These are phyloP conservation scores for Arvicanthis niloticus DNA, from an alignment of 2,113 vertebrate genomes.

Conservation along the genomic window DNA sequence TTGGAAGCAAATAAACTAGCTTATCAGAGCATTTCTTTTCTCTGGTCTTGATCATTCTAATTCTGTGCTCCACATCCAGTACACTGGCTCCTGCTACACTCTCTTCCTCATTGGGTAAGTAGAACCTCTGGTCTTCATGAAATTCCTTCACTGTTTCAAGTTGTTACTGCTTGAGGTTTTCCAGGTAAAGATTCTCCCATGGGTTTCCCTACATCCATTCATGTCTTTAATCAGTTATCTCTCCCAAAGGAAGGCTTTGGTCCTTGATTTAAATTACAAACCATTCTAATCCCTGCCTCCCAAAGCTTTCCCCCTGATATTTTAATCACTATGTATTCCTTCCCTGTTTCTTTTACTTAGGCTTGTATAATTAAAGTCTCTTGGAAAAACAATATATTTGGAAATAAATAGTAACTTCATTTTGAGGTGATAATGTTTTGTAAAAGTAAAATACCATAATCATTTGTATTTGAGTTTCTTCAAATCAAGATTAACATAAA, in stretches of 20 bases:
- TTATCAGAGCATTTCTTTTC: background rate
- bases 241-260: background rate
- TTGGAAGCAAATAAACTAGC: background rate
- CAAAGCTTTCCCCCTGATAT: background rate
- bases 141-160: background rate
- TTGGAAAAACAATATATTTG: background rate
- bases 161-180: background rate
- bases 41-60: background rate
- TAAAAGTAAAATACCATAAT: background rate
- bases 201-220: no score
- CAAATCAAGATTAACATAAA: background rate
- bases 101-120: background rate
- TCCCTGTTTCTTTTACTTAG: background rate
- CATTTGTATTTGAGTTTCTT: background rate
- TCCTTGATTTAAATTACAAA: background rate
- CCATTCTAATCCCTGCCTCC: background rate
- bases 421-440: background rate
- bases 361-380: background rate
- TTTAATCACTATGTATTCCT: background rate
- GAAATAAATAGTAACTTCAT: background rate
- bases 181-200: background rate
- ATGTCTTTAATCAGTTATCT: background rate
- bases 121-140: fast-evolving
- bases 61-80: background rate
- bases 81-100: background rate